Percentiles rank a stretch among this genome's conserved stretches.
Evolutionary conservation across 37 sponge, comb jelly and placozoan species (phyloP).

Genomic region (Dysidea cf. avara): DNA sequence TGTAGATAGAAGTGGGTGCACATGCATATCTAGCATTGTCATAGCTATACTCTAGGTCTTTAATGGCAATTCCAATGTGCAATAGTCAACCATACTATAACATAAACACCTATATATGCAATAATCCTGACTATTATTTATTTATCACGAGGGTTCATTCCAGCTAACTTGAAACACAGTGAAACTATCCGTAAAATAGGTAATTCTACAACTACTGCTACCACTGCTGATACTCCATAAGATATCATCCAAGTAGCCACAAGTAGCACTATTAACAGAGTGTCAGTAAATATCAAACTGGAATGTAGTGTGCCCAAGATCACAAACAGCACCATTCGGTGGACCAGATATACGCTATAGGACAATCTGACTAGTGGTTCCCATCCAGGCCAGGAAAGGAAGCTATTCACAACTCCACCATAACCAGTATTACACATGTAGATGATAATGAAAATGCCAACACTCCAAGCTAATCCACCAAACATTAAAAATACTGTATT

Average conservation of each 20-base stretch:
- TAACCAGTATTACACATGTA: conserved; percentile 57
- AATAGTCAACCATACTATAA: no score
- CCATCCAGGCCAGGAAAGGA: conserved; percentile 62
- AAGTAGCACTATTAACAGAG: conserved; percentile 21
- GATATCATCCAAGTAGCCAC: conserved; percentile 13
- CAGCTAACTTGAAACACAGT: no score
- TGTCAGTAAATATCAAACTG: conserved; percentile 15
- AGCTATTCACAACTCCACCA: conserved; percentile 41
- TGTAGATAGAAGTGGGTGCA: no score
- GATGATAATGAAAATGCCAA: conserved; percentile 39
- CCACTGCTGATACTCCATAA: conserved; percentile 32
- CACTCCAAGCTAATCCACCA: conserved; percentile 45
- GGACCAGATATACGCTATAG: conserved; percentile 53
- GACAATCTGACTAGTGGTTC: conserved; percentile 65
- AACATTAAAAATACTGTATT: conserved; percentile 22
- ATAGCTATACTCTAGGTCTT: no score
- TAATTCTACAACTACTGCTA: conserved; percentile 40
- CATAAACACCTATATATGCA: no score
- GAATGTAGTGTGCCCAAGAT: conserved; percentile 12
- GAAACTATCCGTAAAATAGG: conserved; percentile 9
- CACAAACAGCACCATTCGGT: conserved; percentile 39
- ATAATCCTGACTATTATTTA: no score
- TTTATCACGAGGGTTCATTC: no score
- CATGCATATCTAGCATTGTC: no score
- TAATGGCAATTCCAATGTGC: no score